phyloP scores from a whole-genome alignment of 2,888 invertebrate species.

The Ichneumoninae sp. region DNA sequence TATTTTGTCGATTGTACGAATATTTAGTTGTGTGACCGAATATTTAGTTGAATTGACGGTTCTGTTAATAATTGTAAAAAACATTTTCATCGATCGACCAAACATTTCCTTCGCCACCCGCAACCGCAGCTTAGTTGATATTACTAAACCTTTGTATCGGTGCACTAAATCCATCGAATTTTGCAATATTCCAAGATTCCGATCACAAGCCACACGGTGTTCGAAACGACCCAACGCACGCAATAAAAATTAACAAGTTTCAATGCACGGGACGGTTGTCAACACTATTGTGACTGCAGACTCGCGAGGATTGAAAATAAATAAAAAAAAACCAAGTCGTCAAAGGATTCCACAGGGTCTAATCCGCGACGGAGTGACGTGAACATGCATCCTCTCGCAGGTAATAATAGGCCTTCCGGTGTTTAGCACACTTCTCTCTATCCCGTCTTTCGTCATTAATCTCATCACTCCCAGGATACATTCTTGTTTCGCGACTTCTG shows the following conservation, averaged over 20 bases:
- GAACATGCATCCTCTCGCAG: slow-evolving; percentile 41
- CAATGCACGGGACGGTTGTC: neutral
- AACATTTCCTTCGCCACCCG: no score
- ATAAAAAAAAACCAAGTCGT: neutral
- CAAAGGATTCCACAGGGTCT: slow-evolving; percentile 34
- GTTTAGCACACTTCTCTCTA: slow-evolving; percentile 60
- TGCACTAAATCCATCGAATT: neutral
- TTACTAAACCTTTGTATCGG: no score
- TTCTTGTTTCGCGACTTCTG: slow-evolving; percentile 55
- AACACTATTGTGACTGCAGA: neutral
- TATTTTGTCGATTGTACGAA: no score
- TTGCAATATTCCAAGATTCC: neutral
- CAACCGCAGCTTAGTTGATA: no score
- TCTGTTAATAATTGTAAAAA: no score
- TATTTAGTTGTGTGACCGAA: no score
- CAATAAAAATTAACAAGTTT: slow-evolving; percentile 2
- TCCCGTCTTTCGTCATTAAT: slow-evolving; percentile 60
- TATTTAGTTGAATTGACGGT: no score
- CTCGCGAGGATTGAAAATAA: neutral
- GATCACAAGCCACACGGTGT: neutral
- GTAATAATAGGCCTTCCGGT: slow-evolving; percentile 65
- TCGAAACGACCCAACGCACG: neutral
- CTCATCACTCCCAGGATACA: slow-evolving; percentile 50
- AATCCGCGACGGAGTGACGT: slow-evolving; percentile 39
- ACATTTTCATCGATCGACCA: no score